phyloP scores from a whole-genome alignment of 2,888 invertebrate species.

The Acholoe squamosa region DNA sequence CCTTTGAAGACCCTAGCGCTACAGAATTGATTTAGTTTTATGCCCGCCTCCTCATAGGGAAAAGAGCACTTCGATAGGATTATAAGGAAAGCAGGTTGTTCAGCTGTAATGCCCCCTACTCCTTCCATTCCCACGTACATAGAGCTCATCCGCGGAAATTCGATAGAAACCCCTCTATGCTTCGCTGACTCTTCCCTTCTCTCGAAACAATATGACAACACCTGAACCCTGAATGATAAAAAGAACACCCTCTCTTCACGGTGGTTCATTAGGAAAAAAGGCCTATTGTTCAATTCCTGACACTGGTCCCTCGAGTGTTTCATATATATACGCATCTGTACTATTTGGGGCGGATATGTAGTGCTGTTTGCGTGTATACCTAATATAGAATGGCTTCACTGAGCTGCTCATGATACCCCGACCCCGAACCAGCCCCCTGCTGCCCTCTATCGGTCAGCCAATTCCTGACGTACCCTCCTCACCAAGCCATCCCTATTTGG shows the following conservation, averaged over 20 bases:
- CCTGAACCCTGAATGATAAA: neutral
- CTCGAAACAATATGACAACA: constrained; percentile 1
- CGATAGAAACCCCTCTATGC: neutral
- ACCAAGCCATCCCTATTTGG: neutral
- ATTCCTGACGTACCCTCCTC: neutral
- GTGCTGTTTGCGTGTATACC: too few relatives aligned
- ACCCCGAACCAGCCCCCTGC: too few relatives aligned
- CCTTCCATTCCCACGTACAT: neutral
- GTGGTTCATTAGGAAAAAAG: neutral
- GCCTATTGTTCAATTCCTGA: neutral
- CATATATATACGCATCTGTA: neutral
- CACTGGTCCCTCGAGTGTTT: neutral
- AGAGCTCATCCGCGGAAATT: neutral
- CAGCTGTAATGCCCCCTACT: neutral
- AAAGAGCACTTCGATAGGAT: constrained; percentile 35
- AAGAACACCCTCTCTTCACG: neutral
- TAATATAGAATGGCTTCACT: too few relatives aligned
- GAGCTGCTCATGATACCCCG: too few relatives aligned
- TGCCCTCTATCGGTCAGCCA: constrained; percentile 25
- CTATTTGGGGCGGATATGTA: too few relatives aligned
- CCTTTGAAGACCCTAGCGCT: neutral
- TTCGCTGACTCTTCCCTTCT: neutral
- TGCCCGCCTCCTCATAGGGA: constrained; percentile 39
- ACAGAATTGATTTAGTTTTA: constrained; percentile 36
- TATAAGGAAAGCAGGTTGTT: neutral